phyloP scores from a whole-genome alignment of 2,888 invertebrate genomes.

The Schizaphis graminum region DNA sequence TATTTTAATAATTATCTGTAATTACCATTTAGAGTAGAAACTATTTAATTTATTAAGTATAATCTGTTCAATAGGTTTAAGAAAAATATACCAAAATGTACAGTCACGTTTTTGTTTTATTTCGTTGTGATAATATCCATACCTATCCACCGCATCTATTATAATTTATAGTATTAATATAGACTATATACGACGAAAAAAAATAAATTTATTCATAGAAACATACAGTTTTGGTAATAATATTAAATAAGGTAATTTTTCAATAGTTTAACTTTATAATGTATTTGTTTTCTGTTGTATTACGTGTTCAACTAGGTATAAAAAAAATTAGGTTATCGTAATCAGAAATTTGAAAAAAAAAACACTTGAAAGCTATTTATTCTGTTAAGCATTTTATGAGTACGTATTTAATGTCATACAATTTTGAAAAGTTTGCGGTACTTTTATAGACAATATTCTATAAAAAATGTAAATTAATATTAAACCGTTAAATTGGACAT shows the following conservation, averaged over 20 bases:
- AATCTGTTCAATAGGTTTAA: constrained; percentile 49
- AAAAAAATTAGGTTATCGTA: neutral
- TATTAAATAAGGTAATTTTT: neutral
- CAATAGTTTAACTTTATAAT: neutral
- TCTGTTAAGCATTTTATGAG: neutral
- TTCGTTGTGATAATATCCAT: neutral
- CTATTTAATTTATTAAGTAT: constrained; percentile 61
- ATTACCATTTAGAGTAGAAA: constrained; percentile 60
- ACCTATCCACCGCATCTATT: too few relatives aligned
- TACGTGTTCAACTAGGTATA: neutral
- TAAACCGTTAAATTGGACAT: neutral
- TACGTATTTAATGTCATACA: neutral
- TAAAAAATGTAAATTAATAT: neutral
- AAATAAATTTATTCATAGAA: neutral
- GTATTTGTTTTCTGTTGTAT: neutral
- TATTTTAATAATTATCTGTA: constrained; percentile 48
- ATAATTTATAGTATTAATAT: neutral
- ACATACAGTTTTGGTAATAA: neutral
- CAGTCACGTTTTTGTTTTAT: neutral
- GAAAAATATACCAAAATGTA: constrained; percentile 62
- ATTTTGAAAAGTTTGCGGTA: neutral
- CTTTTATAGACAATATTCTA: neutral
- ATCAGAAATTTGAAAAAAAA: neutral
- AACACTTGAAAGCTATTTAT: neutral
- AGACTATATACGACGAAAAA: too few relatives aligned